Evolutionary conservation across 1,140 invertebrate genomes (phyloP).

Genomic region (Anagrus nilaparvatae): DNA sequence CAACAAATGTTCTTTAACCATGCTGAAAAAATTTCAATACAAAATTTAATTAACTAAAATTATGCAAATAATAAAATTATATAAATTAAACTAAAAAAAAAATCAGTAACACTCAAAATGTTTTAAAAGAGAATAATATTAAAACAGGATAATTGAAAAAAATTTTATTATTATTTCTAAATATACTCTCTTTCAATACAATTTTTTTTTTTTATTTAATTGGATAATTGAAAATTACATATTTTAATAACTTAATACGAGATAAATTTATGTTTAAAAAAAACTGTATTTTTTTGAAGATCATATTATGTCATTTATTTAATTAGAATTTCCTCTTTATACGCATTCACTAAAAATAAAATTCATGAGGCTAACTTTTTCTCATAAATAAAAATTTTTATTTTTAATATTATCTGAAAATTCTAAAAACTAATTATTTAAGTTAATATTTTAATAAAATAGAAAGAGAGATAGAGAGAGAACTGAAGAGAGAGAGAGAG

Average conservation of each 20-base stretch:
- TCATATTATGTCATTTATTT: too few relatives aligned
- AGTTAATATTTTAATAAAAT: slow-evolving; percentile 1
- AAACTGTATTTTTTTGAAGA: too few relatives aligned
- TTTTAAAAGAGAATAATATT: background rate
- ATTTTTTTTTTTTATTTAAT: too few relatives aligned
- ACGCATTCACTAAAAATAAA: background rate
- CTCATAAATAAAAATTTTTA: background rate
- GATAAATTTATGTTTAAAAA: too few relatives aligned
- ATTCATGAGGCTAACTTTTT: background rate
- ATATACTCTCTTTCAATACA: too few relatives aligned
- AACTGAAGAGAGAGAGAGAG: slow-evolving; percentile 18
- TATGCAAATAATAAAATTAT: too few relatives aligned
- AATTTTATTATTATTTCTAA: too few relatives aligned
- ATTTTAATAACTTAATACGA: too few relatives aligned
- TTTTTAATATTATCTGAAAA: background rate
- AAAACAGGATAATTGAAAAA: background rate
- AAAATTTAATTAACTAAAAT: too few relatives aligned
- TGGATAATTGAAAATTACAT: too few relatives aligned
- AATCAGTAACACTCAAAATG: background rate
- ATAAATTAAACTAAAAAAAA: background rate
- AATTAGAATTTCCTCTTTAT: background rate
- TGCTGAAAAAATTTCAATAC: too few relatives aligned
- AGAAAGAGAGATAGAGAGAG: slow-evolving; percentile 18
- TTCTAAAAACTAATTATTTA: slow-evolving; percentile 7
- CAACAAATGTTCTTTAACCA: too few relatives aligned